Base-by-base conservation (phyloP, 2,797 vertebrate genomes). In the Mormyrus hasselquistii region DNA sequence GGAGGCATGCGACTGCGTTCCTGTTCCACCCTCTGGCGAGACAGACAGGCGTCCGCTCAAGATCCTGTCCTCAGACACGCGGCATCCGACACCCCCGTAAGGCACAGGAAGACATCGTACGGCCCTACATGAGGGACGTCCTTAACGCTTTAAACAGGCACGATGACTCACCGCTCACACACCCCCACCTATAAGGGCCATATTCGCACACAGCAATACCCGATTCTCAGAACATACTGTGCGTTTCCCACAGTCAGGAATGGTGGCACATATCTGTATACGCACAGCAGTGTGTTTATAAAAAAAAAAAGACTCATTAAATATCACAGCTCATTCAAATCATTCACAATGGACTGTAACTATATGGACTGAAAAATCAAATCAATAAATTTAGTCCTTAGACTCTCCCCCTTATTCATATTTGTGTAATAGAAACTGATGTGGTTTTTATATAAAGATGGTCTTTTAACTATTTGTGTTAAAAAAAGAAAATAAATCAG, bases 1-100 rank as follows among this genome's bases (percentile, higher is more conserved):
- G 8, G 55, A 62, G 7, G 34, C 52, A 25, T 29, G 55, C 7
- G 57, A 65, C 50, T 49, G 16, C 14, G 16, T 53, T 76, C 49
- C 76, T 29, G 73, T 50, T 53, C 25, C 34, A 88, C 47, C 50
- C 88, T 22, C 9, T 2, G 52, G 69, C 14, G 25, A 82, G 88
- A 19, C 88, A 88, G 57, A 87, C 44, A 53, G 87, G 44, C 44
- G 29, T 76, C 87, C 69, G 69, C 87, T 79, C 47, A 69, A 88
- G 69, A 76, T 82, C 86, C 86, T 87, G 55, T 44, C 53, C 55
- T 34, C 6, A 41, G 38, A 87, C 41, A 4, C 16, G 29, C 85
- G 29, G 52, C 16, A 34, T 29, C 50, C 50, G 14, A 55, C 50
- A 53, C 22, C 85, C 85, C 52, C 49, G 34, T 55, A 57, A 86